These are phyloP conservation scores for Ammospiza maritima DNA, from an alignment of 2,797 vertebrate genomes.

Conservation along the genomic window DNA sequence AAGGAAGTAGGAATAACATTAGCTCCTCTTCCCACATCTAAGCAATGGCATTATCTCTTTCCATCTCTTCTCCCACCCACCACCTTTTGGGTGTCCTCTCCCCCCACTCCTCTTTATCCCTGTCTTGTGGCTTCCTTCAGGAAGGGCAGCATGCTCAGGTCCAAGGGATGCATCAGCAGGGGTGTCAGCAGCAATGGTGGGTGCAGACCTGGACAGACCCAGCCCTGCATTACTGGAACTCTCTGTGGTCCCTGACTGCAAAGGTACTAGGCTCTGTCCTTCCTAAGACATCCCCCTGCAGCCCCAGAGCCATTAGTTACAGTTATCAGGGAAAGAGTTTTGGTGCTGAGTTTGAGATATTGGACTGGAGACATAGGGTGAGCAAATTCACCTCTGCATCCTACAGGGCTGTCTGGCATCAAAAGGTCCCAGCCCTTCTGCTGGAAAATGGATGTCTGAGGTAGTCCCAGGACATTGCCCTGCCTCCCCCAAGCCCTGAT, in stretches of 20 bases:
- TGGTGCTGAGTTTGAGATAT: slow-evolving; percentile 35
- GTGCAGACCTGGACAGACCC: neutral
- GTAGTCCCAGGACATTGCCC: neutral
- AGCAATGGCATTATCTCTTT: neutral
- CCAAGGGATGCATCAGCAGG: fast-evolving
- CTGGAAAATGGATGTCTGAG: slow-evolving; percentile 22
- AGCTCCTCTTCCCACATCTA: neutral
- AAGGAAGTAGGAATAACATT: neutral
- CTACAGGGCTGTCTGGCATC: neutral
- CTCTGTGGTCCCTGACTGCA: neutral
- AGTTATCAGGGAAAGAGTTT: neutral
- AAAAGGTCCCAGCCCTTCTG: neutral
- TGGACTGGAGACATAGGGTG: neutral
- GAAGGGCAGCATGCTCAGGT: neutral
- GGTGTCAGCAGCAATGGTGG: neutral
- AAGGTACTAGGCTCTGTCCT: neutral
- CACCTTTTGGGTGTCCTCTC: neutral
- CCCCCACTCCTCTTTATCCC: neutral
- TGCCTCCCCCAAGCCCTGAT: neutral
- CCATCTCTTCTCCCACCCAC: neutral
- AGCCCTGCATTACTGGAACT: neutral
- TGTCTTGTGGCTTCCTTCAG: neutral
- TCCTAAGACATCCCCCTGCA: neutral
- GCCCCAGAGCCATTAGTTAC: slow-evolving; percentile 14
- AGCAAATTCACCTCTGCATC: neutral